Evolutionary conservation across 2,797 vertebrate species (phyloP).

Genomic region (Numenius phaeopus): DNA sequence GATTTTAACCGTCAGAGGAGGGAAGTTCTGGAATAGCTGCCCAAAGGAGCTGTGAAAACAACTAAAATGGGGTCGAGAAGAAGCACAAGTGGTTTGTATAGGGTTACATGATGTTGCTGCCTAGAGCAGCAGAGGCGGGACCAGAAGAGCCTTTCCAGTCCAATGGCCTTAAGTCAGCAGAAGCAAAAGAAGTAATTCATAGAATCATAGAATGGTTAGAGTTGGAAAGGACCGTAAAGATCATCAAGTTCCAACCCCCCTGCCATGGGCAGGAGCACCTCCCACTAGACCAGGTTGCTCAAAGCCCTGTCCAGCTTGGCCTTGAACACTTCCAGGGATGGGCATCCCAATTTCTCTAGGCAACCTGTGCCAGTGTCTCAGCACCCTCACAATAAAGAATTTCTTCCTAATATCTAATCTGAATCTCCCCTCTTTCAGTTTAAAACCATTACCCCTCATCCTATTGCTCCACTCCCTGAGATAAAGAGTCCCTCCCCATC

Average conservation of each 20-base stretch:
- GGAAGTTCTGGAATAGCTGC: neutral
- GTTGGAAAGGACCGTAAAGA: neutral
- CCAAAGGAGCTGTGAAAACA: neutral
- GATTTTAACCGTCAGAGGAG: neutral
- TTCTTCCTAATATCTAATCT: neutral
- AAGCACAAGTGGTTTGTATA: neutral
- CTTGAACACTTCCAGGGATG: neutral
- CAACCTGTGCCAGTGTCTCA: neutral
- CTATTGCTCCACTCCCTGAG: neutral
- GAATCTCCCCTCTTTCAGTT: neutral
- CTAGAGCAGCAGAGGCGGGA: neutral
- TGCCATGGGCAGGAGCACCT: neutral
- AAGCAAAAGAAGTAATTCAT: neutral
- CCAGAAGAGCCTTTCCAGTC: slow-evolving; percentile 12
- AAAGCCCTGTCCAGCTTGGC: neutral
- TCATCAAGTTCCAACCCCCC: neutral
- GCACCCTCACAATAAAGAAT: neutral
- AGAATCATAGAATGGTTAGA: neutral
- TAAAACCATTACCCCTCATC: neutral
- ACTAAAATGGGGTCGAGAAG: neutral
- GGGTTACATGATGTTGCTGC: neutral
- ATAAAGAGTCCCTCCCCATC: neutral
- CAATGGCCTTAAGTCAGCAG: neutral
- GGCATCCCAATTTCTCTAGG: neutral
- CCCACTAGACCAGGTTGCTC: neutral